phyloP scores from a whole-genome alignment of 2,888 invertebrate species.

The Sarcophaga carnaria region DNA sequence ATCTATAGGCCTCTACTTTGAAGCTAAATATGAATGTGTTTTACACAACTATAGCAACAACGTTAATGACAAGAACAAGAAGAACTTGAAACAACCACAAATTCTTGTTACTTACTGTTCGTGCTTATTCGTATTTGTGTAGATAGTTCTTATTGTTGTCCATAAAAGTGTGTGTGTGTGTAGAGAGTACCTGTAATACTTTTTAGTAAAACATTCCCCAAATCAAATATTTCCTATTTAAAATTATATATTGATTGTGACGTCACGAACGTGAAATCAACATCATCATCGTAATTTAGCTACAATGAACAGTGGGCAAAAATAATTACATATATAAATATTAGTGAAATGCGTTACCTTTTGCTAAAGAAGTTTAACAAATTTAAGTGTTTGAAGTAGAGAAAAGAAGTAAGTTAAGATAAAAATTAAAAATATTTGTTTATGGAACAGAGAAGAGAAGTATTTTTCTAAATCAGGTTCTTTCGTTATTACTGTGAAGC shows the following conservation, averaged over 20 bases:
- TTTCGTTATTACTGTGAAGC: too few relatives aligned
- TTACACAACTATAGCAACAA: neutral
- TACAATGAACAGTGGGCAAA: slow-evolving; percentile 57
- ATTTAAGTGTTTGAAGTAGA: too few relatives aligned
- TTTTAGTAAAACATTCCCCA: slow-evolving; percentile 56
- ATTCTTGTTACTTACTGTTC: slow-evolving; percentile 53
- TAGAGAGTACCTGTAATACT: slow-evolving; percentile 53
- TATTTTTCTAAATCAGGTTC: too few relatives aligned
- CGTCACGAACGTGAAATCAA: slow-evolving; percentile 63
- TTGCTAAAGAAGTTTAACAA: too few relatives aligned
- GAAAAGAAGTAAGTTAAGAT: too few relatives aligned
- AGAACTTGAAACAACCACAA: slow-evolving; percentile 38
- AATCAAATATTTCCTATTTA: slow-evolving; percentile 53
- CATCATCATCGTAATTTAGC: slow-evolving; percentile 28
- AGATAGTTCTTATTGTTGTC: neutral
- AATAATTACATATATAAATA: neutral
- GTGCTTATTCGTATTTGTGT: slow-evolving; percentile 12
- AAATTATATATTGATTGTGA: slow-evolving; percentile 47
- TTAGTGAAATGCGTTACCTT: neutral
- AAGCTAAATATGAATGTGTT: too few relatives aligned
- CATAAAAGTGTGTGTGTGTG: slow-evolving; percentile 25
- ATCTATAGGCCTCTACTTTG: too few relatives aligned
- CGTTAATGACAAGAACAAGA: neutral
- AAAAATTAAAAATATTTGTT: too few relatives aligned
- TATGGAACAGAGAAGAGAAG: too few relatives aligned